These are phyloP conservation scores for Mus caroli DNA, from an alignment of 2,797 vertebrate genomes.

Conservation along the genomic window DNA sequence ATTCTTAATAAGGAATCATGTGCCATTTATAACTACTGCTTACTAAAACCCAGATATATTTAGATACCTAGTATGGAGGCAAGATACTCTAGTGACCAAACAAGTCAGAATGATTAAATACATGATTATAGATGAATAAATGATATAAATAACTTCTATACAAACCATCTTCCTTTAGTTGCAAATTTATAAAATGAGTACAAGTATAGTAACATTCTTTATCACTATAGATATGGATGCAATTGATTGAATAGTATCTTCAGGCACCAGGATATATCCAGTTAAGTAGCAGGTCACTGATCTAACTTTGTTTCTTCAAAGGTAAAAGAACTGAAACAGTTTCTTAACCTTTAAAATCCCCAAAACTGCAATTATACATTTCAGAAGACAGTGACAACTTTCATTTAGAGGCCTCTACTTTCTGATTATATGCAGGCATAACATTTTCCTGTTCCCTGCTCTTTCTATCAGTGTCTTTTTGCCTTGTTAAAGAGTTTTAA, in stretches of 20 bases:
- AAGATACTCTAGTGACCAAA: slow-evolving; percentile 27
- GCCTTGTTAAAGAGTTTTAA: slow-evolving; percentile 42
- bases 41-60: slow-evolving; percentile 50
- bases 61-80: not conserved
- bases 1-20: slow-evolving; percentile 16
- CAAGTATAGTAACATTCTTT: slow-evolving; percentile 6
- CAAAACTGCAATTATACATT: slow-evolving; percentile 55
- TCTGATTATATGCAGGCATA: slow-evolving; percentile 42
- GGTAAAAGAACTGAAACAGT: slow-evolving; percentile 60
- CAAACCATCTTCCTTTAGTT: slow-evolving; percentile 4
- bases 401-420: slow-evolving; percentile 61
- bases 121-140: slow-evolving; percentile 4
- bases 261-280: not conserved
- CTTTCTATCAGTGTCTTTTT: slow-evolving; percentile 43
- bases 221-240: slow-evolving; percentile 16
- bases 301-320: slow-evolving; percentile 34
- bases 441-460: slow-evolving; percentile 39
- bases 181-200: slow-evolving; percentile 34
- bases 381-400: slow-evolving; percentile 64
- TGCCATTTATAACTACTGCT: slow-evolving; percentile 33
- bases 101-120: slow-evolving; percentile 32
- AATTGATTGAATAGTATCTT: slow-evolving; percentile 39
- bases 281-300: not conserved
- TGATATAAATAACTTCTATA: not conserved
- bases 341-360: slow-evolving; percentile 72